These are phyloP conservation scores for Isaurus tuberculatus DNA, from an alignment of 92 coral and sea anemone genomes.

Conservation along the genomic window DNA sequence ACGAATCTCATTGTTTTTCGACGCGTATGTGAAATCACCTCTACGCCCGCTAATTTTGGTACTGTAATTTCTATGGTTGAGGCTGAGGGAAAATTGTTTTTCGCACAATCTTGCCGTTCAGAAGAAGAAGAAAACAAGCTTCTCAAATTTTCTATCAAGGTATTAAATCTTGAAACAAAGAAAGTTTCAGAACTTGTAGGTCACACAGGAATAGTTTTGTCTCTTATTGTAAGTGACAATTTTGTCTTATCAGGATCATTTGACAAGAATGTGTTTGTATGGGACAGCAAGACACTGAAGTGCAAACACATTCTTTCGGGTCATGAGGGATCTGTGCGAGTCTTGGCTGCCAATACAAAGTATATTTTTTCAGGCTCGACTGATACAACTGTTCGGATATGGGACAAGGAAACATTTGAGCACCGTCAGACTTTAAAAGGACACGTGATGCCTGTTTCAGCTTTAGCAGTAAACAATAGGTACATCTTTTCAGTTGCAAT, in stretches of 20 bases:
- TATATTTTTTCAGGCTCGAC: slow-evolving; percentile 87
- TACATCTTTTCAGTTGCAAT: slow-evolving; percentile 88
- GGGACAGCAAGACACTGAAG: slow-evolving; percentile 81
- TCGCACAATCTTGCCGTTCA: slow-evolving; percentile 64
- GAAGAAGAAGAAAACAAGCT: slow-evolving; percentile 54
- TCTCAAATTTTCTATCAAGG: slow-evolving; percentile 68
- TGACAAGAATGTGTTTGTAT: slow-evolving; percentile 81
- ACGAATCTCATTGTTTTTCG: slow-evolving; percentile 78
- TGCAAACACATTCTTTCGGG: slow-evolving; percentile 78
- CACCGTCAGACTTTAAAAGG: slow-evolving; percentile 68
- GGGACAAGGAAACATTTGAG: slow-evolving; percentile 85
- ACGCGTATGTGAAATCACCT: slow-evolving; percentile 50
- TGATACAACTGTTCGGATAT: slow-evolving; percentile 75
- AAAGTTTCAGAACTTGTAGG: slow-evolving; percentile 71
- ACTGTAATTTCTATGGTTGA: slow-evolving; percentile 78
- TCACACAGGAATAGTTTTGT: slow-evolving; percentile 80
- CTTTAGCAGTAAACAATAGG: slow-evolving; percentile 79
- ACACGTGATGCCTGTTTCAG: slow-evolving; percentile 75
- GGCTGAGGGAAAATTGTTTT: slow-evolving; percentile 71
- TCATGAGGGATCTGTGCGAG: slow-evolving; percentile 88
- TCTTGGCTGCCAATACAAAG: slow-evolving; percentile 68
- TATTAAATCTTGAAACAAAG: slow-evolving; percentile 71
- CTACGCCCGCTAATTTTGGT: slow-evolving; percentile 56
- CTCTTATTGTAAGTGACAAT: slow-evolving; percentile 58
- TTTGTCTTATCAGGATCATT: slow-evolving; percentile 87